Evolutionary conservation across 2,888 invertebrate genomes (phyloP), one percentile per base, ranked within the genome.

Genomic region (Hyppa rectilinea): DNA sequence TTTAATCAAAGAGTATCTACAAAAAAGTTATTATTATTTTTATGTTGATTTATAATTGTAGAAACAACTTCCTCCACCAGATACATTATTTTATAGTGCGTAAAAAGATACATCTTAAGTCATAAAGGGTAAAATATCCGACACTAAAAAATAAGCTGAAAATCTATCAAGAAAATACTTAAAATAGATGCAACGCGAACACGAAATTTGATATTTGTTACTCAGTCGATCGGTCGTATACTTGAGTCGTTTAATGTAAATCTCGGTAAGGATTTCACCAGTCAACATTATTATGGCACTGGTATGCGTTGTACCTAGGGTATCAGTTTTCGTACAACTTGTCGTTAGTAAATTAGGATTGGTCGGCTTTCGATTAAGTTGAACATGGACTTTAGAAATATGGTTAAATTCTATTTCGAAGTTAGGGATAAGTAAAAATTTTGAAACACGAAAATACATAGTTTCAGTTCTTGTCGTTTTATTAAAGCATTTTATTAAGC

Each of bases 251-350:
- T 71, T 10, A 17, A 34, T 76, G 53, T 81, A 85, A 84, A 80
- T 78, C 50, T 55, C 66, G 61, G 64, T 45, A 81, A 79, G 86
- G 86, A 85, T 87, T 88, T 87, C 87, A 85, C 91, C 86, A 88
- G 87, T 87, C 85, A 86, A 90, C 87, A 88, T 89, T 89, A 90
- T 89, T 88, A 88, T 89, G 86, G 87, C 87, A 87, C 83, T 80
- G 85, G 87, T 82, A 87, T 83, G 80, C 83, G 75, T 83, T 83
- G 84, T 82, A 78, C 52, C 67, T 52, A 64, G 84, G 71, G 74
- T 87, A 87, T 87, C 82, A 78, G 82, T 75, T 85, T 87, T 81
- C 85, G 75, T 80, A 80, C 81, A 81, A 81, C 82, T 79, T 85
- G 85, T 80, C 78, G 73, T 75, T 79, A 73, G 47, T 77, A 80